These are phyloP conservation scores for Anolis carolinensis DNA, from an alignment of 2,113 vertebrate genomes.

Conservation along the genomic window DNA sequence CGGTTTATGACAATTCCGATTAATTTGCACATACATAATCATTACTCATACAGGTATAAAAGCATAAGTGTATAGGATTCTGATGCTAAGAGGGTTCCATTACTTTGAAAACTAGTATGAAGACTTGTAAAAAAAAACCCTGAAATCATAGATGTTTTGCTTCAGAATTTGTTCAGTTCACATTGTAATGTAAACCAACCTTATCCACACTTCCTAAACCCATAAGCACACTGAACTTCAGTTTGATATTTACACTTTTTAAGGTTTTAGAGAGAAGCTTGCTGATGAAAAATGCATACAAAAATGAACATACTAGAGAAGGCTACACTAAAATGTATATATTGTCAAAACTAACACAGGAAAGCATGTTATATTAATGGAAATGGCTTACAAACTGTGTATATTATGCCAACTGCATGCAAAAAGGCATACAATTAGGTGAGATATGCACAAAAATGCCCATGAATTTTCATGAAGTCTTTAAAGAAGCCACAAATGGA, in stretches of 20 bases:
- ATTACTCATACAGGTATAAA: conserved; percentile 53
- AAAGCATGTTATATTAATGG: not conserved
- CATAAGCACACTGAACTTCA: not conserved
- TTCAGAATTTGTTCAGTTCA: not conserved
- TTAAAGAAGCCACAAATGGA: too few species aligned
- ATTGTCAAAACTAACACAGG: not conserved
- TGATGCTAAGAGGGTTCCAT: conserved; percentile 30
- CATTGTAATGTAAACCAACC: not conserved
- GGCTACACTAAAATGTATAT: not conserved
- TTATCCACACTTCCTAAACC: not conserved
- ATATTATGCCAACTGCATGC: too few species aligned
- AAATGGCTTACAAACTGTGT: not conserved
- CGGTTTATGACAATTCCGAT: too few species aligned
- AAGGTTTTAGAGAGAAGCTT: not conserved
- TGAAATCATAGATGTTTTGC: conserved; percentile 37
- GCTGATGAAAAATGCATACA: not conserved
- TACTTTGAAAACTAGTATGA: conserved; percentile 24
- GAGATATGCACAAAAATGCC: not conserved
- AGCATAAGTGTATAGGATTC: conserved; percentile 50
- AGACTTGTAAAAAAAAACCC: conserved; percentile 6
- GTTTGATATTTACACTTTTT: not conserved
- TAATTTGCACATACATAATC: too few species aligned
- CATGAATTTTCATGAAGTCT: not conserved
- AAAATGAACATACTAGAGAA: not conserved
- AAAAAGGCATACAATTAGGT: not conserved